phyloP scores from a whole-genome alignment of 2,797 vertebrate species.

The Takifugu rubripes region DNA sequence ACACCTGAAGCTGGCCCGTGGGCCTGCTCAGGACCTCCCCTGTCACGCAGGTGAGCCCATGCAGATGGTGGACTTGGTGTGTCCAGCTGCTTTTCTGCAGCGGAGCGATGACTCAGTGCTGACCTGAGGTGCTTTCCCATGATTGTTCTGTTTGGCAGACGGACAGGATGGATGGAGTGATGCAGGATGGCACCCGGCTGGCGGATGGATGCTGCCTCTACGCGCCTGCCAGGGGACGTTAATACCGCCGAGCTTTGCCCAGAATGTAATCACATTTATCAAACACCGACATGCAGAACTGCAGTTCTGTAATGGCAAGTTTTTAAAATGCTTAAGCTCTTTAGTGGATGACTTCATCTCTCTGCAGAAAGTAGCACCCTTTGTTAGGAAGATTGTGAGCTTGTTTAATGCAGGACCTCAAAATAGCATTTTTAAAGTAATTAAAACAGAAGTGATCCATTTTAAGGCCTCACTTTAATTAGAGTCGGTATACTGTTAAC shows the following conservation, averaged over 20 bases:
- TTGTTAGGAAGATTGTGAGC: neutral
- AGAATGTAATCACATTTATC: too few species aligned
- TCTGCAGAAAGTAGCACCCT: neutral
- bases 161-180: slow-evolving; percentile 23
- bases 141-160: slow-evolving; percentile 26
- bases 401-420: neutral
- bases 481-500: too few species aligned
- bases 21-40: neutral
- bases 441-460: too few species aligned
- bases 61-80: slow-evolving; percentile 19
- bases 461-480: too few species aligned
- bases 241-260: too few species aligned
- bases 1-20: slow-evolving; percentile 13
- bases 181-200: slow-evolving; percentile 19
- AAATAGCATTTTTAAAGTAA: too few species aligned
- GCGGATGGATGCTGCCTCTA: slow-evolving; percentile 2
- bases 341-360: neutral
- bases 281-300: too few species aligned
- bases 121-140: slow-evolving; percentile 21
- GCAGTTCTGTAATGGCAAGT: too few species aligned
- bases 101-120: slow-evolving; percentile 27
- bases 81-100: slow-evolving; percentile 34
- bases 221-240: neutral
- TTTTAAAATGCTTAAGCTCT: too few species aligned
- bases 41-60: slow-evolving; percentile 21